These are phyloP conservation scores for Callyntrura guangdongensis DNA, from an alignment of 2,888 invertebrate genomes.

Conservation along the genomic window DNA sequence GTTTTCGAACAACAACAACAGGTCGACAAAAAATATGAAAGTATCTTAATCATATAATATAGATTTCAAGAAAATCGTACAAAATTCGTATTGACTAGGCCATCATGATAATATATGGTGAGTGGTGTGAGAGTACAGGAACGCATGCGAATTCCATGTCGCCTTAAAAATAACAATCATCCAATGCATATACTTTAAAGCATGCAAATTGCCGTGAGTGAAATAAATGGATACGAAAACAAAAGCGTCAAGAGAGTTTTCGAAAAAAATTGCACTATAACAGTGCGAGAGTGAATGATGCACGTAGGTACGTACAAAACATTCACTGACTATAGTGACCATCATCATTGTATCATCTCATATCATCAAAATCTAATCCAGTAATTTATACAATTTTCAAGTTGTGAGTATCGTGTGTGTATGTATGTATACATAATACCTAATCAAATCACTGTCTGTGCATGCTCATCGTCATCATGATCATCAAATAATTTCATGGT, in stretches of 20 bases:
- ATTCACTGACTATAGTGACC: too few relatives aligned
- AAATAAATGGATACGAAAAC: constrained; percentile 42
- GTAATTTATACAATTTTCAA: constrained; percentile 48
- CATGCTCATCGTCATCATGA: constrained; percentile 42
- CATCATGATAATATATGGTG: constrained; percentile 34
- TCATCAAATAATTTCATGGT: constrained; percentile 69
- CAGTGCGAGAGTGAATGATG: too few relatives aligned
- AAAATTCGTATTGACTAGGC: constrained; percentile 60
- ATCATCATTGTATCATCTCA: too few relatives aligned
- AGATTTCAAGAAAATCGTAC: background rate
- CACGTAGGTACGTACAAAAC: background rate
- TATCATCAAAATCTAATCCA: constrained; percentile 34
- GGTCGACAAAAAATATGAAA: background rate
- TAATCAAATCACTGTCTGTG: constrained; percentile 13
- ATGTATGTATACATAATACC: constrained; percentile 28
- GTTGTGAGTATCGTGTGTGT: constrained; percentile 2
- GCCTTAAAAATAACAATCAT: constrained; percentile 18
- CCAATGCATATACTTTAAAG: constrained; percentile 28
- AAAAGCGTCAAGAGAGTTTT: constrained; percentile 45
- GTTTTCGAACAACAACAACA: background rate
- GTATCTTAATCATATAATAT: background rate
- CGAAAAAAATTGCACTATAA: constrained; percentile 37
- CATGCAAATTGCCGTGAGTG: constrained; percentile 73
- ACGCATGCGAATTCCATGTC: constrained; percentile 62
- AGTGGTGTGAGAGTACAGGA: background rate